Evolutionary conservation across 2,888 invertebrate genomes (phyloP), one percentile per base, ranked within the genome.

Genomic region (Tridacna gigas): DNA sequence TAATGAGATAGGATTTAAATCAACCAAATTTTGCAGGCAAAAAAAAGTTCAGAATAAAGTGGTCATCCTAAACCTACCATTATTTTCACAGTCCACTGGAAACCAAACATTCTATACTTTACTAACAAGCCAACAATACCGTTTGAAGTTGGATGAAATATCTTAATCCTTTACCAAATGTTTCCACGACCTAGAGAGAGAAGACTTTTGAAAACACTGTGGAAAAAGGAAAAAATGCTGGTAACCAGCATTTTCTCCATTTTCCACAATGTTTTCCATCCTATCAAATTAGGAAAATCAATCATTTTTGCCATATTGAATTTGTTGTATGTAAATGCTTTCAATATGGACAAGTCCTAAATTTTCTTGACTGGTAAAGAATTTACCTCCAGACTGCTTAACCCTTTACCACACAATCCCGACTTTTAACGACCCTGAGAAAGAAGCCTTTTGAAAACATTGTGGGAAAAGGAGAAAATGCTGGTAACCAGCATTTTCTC

Each of bases 131-230:
- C 56, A 56, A 56, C 2, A 11, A 56, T 22, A 12, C 7, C 22
- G 12, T 22, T 63, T 63, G 63, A 63, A 22, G 63, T 63, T 25
- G 63, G 63, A 63, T 63, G 4, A 63, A 25, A 63, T 63, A 63
- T 63, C 63, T 2, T 4, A 37, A 37, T 7, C 37, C 37, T 37
- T 37, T 37, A 37, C 37, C 37, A 37, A 37, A 37, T 20, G 9
- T 56, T 9, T 18, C 9, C 9, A 56, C 9, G 9, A 3, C n/a
- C n/a, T 9, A 3, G n/a, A 2, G 18, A 1, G 4, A n/a, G n/a
- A 56, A 56, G 9, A 3, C 9, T 18, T n/a, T 20, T 20, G 3
- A 37, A 7, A 37, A 56, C n/a, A 56, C 56, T 9, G 4, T 20
- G 56, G 56, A 18, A 56, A 2, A 56, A 56, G 56, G 56, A 56